Evolutionary conservation across 2,888 invertebrate genomes (phyloP).

Genomic region (Stictocephala bisonia): DNA sequence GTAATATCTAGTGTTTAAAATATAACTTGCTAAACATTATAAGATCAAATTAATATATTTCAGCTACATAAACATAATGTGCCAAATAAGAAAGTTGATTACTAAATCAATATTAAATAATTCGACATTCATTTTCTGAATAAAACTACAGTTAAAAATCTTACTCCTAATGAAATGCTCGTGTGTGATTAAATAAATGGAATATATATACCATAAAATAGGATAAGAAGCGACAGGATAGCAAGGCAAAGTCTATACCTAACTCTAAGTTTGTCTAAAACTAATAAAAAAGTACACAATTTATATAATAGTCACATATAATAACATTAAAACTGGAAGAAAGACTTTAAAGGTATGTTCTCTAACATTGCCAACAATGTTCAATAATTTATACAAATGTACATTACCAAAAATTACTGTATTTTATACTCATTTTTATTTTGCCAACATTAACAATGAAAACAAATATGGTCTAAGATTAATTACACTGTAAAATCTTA

Average conservation of each 20-base stretch:
- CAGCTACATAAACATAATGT: background rate
- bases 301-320: background rate
- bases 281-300: too few species aligned
- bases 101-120: background rate
- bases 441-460: background rate
- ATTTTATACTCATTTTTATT: background rate
- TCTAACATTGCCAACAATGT: too few species aligned
- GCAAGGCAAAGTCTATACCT: conserved; percentile 18
- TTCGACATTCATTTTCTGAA: background rate
- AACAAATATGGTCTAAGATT: background rate
- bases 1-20: too few species aligned
- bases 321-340: conserved; percentile 32
- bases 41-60: background rate
- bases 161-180: too few species aligned
- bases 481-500: conserved; percentile 1
- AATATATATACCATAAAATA: background rate
- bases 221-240: conserved; percentile 13
- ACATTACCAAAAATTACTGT: too few species aligned
- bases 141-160: background rate
- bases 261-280: too few species aligned
- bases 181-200: too few species aligned
- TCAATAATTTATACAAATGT: conserved; percentile 21
- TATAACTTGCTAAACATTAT: conserved; percentile 1
- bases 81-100: background rate
- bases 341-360: conserved; percentile 24